A percentile compares a stretch with the other conserved stretches of the same genome.
Conservation (phyloP, 2,113 vertebrate species). For the Tupaia tana region DNA sequence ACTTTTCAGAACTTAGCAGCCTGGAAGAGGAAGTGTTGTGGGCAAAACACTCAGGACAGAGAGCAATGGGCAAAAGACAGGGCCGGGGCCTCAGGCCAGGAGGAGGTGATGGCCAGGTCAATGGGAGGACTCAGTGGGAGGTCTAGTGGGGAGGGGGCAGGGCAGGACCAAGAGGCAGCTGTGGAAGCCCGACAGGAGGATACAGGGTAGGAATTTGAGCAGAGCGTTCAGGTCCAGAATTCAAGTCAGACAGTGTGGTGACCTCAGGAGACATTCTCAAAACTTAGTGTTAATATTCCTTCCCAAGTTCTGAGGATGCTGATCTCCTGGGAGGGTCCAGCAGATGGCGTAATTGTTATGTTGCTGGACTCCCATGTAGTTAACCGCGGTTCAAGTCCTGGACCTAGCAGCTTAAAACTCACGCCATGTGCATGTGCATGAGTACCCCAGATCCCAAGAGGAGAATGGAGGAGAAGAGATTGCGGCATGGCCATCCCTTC, state of each 20-base stretch:
- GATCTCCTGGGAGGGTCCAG: no score
- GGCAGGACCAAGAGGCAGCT: neutral
- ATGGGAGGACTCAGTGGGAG: neutral
- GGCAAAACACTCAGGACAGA: slow-evolving; percentile 56
- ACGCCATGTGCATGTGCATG: no score
- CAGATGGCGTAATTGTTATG: no score
- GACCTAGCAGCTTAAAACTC: no score
- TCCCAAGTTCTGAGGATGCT: no score
- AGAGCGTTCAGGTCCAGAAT: neutral
- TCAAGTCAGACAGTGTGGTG: accelerated
- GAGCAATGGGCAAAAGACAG: neutral
- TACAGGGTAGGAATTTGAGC: accelerated
- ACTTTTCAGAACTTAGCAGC: neutral
- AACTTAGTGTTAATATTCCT: neutral
- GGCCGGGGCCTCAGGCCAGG: neutral
- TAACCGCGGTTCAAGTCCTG: no score
- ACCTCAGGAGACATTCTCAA: neutral
- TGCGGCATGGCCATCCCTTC: no score
- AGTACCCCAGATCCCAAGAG: no score
- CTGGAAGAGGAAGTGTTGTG: neutral
- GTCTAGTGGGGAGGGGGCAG: accelerated
- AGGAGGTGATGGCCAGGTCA: neutral
- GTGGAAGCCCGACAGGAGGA: neutral
- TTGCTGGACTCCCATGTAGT: no score
- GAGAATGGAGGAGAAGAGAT: no score